Evolutionary conservation across 2,797 vertebrate species (phyloP), one percentile per base, ranked within the genome.

Genomic region (Apogon hyalosoma): DNA sequence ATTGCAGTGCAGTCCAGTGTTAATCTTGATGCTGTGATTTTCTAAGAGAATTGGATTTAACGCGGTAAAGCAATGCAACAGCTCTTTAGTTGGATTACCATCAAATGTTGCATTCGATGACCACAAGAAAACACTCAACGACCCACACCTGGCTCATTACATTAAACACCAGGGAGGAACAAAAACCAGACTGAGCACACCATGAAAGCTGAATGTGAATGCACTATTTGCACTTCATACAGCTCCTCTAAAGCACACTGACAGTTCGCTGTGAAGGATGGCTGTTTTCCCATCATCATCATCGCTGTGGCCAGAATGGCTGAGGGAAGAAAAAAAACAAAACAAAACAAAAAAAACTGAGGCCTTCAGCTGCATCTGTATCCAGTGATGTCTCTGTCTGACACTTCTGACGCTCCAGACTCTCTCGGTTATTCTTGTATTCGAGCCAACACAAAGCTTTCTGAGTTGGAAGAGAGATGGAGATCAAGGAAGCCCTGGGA

Each of bases 151-250:
- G 67, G 46, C 55, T 62, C 52, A 62, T 80, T 75, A 62, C 48
- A 62, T 80, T 75, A 62, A 63, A 62, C 60, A 63, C 8, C 43
- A n/a, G n/a, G n/a, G n/a, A n/a, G n/a, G n/a, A n/a, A 18, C 14
- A 55, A 7, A 36, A 55, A 19, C 2, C 38, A 24, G 53, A 18
- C 65, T 72, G 60, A 31, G 39, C 31, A 38, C 47, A 48, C 2
- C 59, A 75, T 82, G 68, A 76, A 79, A 75, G 69, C 13, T 52
- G 31, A 19, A 80, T 73, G 57, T 77, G 54, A 83, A 86, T 74
- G 41, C 11, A 45, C 40, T 36, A 76, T 87, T 88, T 80, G 79
- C 77, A 80, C 79, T 77, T 81, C 82, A 84, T 53, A 84, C 60
- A 13, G 63, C 49, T 71, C 55, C 1, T 55, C 54, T 60, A 79